Evolutionary conservation across 2,888 invertebrate species (phyloP).

Genomic region (Apodemia duryi): DNA sequence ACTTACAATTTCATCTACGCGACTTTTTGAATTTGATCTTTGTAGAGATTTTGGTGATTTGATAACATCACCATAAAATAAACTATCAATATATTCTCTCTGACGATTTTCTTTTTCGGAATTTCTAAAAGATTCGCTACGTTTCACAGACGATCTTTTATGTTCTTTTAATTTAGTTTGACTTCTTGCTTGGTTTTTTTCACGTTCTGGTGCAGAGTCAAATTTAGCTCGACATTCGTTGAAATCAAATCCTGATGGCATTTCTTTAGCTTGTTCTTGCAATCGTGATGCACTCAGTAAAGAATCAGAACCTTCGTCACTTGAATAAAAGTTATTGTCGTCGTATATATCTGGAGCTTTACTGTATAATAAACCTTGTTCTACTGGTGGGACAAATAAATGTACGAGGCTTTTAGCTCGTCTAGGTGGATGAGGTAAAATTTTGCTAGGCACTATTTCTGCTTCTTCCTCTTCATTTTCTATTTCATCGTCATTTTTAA

Average conservation of each 20-base stretch:
- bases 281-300: constrained; percentile 82
- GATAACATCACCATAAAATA: constrained; percentile 75
- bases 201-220: constrained; percentile 77
- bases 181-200: constrained; percentile 55
- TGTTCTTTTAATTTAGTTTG: constrained; percentile 60
- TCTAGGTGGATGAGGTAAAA: constrained; percentile 89
- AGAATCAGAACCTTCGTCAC: constrained; percentile 85
- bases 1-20: constrained; percentile 72
- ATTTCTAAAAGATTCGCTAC: constrained; percentile 72
- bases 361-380: constrained; percentile 76
- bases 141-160: constrained; percentile 57
- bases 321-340: constrained; percentile 75
- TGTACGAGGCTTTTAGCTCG: constrained; percentile 86
- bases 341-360: constrained; percentile 77
- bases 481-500: constrained; percentile 68
- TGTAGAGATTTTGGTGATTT: constrained; percentile 42
- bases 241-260: constrained; percentile 64
- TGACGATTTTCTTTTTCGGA: constrained; percentile 67
- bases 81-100: constrained; percentile 78
- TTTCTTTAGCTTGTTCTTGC: constrained; percentile 55
- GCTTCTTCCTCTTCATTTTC: constrained; percentile 77
- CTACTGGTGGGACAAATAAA: constrained; percentile 81
- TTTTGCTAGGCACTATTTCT: constrained; percentile 87
- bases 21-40: constrained; percentile 56
- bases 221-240: constrained; percentile 79